A percentile compares a stretch with the other conserved stretches of the same genome.
Evolutionary conservation across 2,797 vertebrate genomes (phyloP).

Genomic region (Hemibagrus guttatus): DNA sequence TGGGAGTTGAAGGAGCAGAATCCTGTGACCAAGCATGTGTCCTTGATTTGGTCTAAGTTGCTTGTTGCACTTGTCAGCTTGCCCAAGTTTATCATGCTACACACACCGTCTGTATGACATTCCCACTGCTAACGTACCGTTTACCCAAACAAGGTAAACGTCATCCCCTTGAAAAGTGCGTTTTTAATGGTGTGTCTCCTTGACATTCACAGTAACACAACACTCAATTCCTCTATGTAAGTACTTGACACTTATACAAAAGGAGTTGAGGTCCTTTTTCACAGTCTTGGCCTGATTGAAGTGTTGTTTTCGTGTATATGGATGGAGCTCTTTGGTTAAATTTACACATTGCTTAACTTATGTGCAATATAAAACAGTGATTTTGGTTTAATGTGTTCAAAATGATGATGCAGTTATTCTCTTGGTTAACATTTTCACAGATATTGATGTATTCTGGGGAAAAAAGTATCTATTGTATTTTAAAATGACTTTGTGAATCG

Average conservation of each 20-base stretch:
- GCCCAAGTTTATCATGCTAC: neutral
- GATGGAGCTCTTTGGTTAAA: neutral
- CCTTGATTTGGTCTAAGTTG: neutral
- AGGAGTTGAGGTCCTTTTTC: constrained; percentile 18
- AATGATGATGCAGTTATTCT: constrained; percentile 7
- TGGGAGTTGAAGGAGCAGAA: neutral
- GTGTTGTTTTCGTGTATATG: neutral
- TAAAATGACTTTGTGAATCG: neutral
- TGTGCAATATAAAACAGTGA: neutral
- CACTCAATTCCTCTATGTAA: neutral
- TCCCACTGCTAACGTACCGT: neutral
- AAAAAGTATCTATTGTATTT: neutral
- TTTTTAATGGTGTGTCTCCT: neutral
- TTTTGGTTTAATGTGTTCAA: constrained; percentile 2
- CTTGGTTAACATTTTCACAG: neutral
- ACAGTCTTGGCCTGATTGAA: constrained; percentile 8
- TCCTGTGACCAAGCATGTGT: neutral
- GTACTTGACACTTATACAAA: constrained; percentile 4
- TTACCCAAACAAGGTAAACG: neutral
- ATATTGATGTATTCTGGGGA: neutral
- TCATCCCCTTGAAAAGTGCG: neutral
- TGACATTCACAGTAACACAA: constrained; percentile 30
- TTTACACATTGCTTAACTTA: neutral
- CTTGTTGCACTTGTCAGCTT: neutral
- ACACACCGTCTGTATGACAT: neutral